A percentile compares a stretch with the other conserved stretches of the same genome.
Evolutionary conservation across 2,888 invertebrate genomes (phyloP).

Genomic region (Tipula confusa): DNA sequence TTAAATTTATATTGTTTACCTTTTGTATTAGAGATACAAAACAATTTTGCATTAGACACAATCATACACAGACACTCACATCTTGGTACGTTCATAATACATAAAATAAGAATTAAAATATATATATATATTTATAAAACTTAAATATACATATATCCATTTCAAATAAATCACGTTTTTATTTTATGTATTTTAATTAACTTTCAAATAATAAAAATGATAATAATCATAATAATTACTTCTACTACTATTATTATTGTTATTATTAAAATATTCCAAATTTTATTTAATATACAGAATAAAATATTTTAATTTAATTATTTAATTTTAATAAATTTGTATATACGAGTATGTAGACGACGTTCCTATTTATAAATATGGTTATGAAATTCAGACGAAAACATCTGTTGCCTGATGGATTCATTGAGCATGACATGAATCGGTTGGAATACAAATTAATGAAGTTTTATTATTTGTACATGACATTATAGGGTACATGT

Average conservation of each 20-base stretch:
- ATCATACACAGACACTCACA: too few relatives aligned
- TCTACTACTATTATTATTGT: not conserved
- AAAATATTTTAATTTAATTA: not conserved
- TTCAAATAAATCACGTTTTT: conserved; percentile 12
- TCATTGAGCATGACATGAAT: not conserved
- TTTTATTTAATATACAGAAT: not conserved
- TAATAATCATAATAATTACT: not conserved
- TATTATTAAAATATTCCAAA: conserved; percentile 9
- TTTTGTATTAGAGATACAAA: too few relatives aligned
- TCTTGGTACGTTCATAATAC: too few relatives aligned
- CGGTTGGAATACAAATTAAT: not conserved
- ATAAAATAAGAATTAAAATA: too few relatives aligned
- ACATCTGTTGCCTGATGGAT: conserved; percentile 1
- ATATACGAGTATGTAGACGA: too few relatives aligned
- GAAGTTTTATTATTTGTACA: not conserved
- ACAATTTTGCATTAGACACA: too few relatives aligned
- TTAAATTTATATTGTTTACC: too few relatives aligned
- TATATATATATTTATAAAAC: too few relatives aligned
- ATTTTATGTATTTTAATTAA: conserved; percentile 25
- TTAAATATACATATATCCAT: too few relatives aligned
- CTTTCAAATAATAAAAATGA: not conserved
- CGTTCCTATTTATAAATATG: too few relatives aligned
- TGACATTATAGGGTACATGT: too few relatives aligned
- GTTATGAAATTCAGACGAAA: not conserved
- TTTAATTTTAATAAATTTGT: not conserved